Conservation (phyloP, 1,140 invertebrate species). For the Anagrus nilaparvatae region DNA sequence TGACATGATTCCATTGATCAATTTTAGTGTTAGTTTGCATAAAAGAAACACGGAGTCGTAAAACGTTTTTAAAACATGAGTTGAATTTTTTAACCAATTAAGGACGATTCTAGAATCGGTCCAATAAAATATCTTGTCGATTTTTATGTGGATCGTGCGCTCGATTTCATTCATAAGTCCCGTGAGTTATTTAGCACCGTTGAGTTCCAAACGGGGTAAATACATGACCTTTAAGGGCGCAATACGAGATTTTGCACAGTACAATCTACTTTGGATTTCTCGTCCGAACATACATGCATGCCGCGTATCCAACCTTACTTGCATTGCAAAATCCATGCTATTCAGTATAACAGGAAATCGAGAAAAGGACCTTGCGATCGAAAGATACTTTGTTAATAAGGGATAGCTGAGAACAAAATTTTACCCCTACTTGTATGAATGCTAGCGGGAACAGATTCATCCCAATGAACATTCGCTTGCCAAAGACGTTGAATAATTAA, state of each 20-base stretch:
- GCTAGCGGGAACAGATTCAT: no score
- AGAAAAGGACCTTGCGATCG: not conserved
- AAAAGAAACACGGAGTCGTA: no score
- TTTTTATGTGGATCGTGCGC: not conserved
- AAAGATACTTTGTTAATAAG: not conserved
- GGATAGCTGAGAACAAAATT: not conserved
- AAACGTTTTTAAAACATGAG: slow-evolving; percentile 5
- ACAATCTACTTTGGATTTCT: not conserved
- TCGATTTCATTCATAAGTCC: not conserved
- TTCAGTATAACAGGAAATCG: not conserved
- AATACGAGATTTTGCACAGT: slow-evolving; percentile 4
- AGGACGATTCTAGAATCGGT: slow-evolving; percentile 1
- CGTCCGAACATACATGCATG: slow-evolving; percentile 14
- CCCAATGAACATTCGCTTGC: no score
- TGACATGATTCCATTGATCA: not conserved
- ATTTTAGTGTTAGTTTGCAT: no score
- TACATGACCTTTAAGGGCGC: slow-evolving; percentile 7
- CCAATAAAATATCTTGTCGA: not conserved
- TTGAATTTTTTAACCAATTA: not conserved
- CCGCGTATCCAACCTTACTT: slow-evolving; percentile 17
- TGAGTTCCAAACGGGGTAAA: slow-evolving; percentile 10
- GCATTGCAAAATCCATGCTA: slow-evolving; percentile 22
- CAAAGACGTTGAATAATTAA: no score
- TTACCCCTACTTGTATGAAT: no score
- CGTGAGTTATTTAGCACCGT: not conserved